Evolutionary conservation across 1,140 invertebrate genomes (phyloP).

Genomic region (Melanaphis sacchari): DNA sequence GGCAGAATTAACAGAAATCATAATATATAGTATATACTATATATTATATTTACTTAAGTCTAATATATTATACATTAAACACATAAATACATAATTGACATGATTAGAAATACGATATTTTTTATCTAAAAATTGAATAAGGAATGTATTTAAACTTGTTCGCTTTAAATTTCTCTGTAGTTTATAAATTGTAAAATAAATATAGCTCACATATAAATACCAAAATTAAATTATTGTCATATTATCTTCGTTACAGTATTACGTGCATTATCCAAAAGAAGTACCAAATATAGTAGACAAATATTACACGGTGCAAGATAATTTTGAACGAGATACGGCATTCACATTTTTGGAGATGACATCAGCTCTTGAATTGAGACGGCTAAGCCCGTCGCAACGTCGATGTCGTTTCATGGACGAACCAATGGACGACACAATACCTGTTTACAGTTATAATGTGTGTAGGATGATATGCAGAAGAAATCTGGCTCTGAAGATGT

Average conservation of each 20-base stretch:
- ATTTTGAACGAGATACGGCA: slow-evolving; percentile 65
- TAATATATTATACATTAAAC: background rate
- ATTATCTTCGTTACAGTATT: slow-evolving; percentile 64
- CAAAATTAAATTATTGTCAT: background rate
- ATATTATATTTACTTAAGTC: background rate
- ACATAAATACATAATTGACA: background rate
- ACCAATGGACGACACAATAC: slow-evolving; percentile 68
- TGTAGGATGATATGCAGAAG: slow-evolving; percentile 74
- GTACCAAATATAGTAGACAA: slow-evolving; percentile 64
- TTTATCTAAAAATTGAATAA: background rate
- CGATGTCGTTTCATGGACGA: slow-evolving; percentile 73
- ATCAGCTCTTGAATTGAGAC: slow-evolving; percentile 63
- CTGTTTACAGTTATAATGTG: slow-evolving; percentile 72
- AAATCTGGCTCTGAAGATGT: slow-evolving; percentile 67
- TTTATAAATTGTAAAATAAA: background rate
- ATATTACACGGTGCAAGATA: slow-evolving; percentile 62
- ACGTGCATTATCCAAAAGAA: slow-evolving; percentile 69
- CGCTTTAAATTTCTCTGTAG: background rate
- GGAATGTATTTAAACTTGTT: background rate
- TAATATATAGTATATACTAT: background rate
- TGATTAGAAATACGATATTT: background rate
- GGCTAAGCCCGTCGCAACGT: slow-evolving; percentile 68
- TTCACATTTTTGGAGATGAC: slow-evolving; percentile 67
- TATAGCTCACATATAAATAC: background rate
- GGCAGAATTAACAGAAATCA: background rate